phyloP scores from a whole-genome alignment of 2,113 vertebrate genomes.

The Eptatretus burgeri region DNA sequence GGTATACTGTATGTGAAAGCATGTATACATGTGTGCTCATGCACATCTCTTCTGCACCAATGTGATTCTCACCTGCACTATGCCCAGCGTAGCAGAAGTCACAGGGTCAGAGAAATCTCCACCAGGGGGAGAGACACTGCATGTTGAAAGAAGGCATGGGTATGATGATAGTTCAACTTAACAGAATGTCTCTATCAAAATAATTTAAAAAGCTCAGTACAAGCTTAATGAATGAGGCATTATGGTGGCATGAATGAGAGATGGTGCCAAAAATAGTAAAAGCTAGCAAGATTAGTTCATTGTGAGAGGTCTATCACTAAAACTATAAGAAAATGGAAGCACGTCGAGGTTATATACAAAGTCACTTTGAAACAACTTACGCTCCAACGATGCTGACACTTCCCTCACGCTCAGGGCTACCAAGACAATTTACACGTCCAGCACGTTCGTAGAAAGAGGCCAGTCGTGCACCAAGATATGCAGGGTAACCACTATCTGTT shows the following conservation, averaged over 20 bases:
- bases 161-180: too few relatives aligned
- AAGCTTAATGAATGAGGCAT: too few relatives aligned
- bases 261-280: too few relatives aligned
- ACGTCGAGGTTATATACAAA: too few relatives aligned
- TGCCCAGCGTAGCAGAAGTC: slow-evolving; percentile 80
- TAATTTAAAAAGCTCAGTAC: too few relatives aligned
- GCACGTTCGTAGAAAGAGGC: slow-evolving; percentile 90
- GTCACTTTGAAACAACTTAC: slow-evolving; percentile 25
- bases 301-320: too few relatives aligned
- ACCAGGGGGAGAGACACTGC: slow-evolving; percentile 76
- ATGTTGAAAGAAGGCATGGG: slow-evolving; percentile 8
- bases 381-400: slow-evolving; percentile 92
- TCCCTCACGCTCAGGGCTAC: slow-evolving; percentile 86
- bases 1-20: too few relatives aligned
- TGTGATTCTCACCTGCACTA: slow-evolving; percentile 34
- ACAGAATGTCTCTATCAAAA: too few relatives aligned
- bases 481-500: slow-evolving; percentile 84
- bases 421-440: slow-evolving; percentile 74
- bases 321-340: too few relatives aligned
- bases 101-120: slow-evolving; percentile 96
- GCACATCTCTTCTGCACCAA: too few relatives aligned
- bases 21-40: not conserved
- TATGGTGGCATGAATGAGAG: too few relatives aligned
- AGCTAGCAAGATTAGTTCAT: too few relatives aligned
- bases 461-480: slow-evolving; percentile 67